A percentile compares a stretch with the other conserved stretches of the same genome.
Evolutionary conservation across 2,888 invertebrate species (phyloP).

Genomic region (Adelognathus sp.): DNA sequence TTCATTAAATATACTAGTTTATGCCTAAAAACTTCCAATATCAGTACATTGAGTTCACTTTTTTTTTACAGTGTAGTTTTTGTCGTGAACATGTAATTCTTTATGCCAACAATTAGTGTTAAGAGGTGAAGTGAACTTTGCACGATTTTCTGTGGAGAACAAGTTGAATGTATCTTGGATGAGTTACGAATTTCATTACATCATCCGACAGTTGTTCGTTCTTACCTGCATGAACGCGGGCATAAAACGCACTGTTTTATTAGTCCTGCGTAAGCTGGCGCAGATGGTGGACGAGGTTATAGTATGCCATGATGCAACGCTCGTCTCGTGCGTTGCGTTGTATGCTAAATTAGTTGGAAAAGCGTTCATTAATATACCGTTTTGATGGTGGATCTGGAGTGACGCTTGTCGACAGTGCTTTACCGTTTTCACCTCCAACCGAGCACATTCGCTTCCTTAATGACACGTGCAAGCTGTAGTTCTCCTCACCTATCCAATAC

Average conservation of each 20-base stretch:
- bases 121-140: no score
- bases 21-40: no score
- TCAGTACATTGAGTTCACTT: no score
- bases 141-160: no score
- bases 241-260: constrained; percentile 2
- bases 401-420: constrained; percentile 39
- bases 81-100: no score
- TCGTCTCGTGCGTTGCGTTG: not conserved
- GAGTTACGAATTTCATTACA: not conserved
- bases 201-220: not conserved
- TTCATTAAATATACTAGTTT: no score
- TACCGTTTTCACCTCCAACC: constrained; percentile 38
- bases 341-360: constrained; percentile 34
- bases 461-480: no score
- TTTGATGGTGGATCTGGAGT: constrained; percentile 37
- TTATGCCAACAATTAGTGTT: no score
- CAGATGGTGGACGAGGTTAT: constrained; percentile 39
- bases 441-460: constrained; percentile 2
- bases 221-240: not conserved
- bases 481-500: no score
- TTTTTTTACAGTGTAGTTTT: no score
- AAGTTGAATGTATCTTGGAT: no score
- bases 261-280: not conserved
- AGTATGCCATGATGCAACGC: not conserved
- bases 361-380: constrained; percentile 47